Evolutionary conservation across 2,113 vertebrate genomes (phyloP).

Genomic region (Planiliza haematocheilus): DNA sequence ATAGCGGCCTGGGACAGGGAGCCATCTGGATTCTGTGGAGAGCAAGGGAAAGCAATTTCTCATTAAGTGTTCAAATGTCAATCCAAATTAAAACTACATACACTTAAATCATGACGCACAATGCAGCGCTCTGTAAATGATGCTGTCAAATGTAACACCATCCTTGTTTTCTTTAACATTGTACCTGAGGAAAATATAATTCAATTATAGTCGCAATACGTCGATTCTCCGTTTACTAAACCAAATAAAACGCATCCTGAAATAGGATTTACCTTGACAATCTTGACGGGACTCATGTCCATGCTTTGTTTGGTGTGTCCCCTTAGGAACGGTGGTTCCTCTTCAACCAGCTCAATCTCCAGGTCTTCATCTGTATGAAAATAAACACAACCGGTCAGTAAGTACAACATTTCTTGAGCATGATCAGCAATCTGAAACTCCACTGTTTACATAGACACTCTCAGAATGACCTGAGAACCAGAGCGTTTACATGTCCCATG

Average conservation of each 20-base stretch:
- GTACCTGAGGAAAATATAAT: too few relatives aligned
- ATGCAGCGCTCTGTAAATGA: too few relatives aligned
- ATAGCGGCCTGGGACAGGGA: slow-evolving; percentile 98
- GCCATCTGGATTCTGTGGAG: slow-evolving; percentile 93
- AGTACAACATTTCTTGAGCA: too few relatives aligned
- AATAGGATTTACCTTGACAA: slow-evolving; percentile 89
- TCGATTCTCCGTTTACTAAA: background rate
- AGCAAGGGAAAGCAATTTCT: background rate
- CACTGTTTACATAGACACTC: too few relatives aligned
- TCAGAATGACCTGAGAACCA: too few relatives aligned
- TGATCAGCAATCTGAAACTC: too few relatives aligned
- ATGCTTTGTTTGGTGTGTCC: slow-evolving; percentile 99
- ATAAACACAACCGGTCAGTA: too few relatives aligned
- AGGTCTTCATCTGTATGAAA: slow-evolving; percentile 91
- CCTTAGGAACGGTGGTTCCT: slow-evolving; percentile 96
- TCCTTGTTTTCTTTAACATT: too few relatives aligned
- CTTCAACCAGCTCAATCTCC: slow-evolving; percentile 97
- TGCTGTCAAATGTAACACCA: background rate
- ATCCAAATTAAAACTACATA: background rate
- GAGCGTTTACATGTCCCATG: too few relatives aligned
- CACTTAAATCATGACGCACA: too few relatives aligned
- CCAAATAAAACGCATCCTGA: background rate
- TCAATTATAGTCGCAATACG: too few relatives aligned
- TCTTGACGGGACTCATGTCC: slow-evolving; percentile 99
- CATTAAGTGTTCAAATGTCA: background rate